phyloP scores from a whole-genome alignment of 2,888 invertebrate genomes.

The Temnothorax rugatulus region DNA sequence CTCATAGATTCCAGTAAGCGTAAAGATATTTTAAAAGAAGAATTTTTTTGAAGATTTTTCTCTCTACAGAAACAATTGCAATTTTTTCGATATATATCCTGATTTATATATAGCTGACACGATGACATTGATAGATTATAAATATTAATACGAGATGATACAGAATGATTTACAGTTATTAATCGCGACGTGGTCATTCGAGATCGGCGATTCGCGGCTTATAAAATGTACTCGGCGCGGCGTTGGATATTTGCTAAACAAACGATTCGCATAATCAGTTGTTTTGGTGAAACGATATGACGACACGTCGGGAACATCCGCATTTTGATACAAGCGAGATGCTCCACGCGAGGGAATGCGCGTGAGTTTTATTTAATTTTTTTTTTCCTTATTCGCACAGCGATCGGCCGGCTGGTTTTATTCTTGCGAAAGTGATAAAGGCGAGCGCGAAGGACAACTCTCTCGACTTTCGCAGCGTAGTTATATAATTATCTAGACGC shows the following conservation, averaged over 20 bases:
- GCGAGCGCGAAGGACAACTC: slow-evolving; percentile 15
- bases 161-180: background rate
- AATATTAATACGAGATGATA: background rate
- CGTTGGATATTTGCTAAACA: slow-evolving; percentile 41
- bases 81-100: background rate
- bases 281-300: slow-evolving; percentile 25
- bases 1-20: too few species aligned
- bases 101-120: background rate
- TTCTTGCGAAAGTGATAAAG: slow-evolving; percentile 33
- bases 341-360: background rate
- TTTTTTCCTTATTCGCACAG: background rate
- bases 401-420: background rate
- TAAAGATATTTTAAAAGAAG: background rate
- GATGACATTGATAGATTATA: background rate
- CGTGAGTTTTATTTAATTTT: background rate
- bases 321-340: background rate
- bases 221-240: background rate
- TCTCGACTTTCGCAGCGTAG: slow-evolving; percentile 24
- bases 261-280: slow-evolving; percentile 21
- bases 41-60: background rate
- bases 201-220: slow-evolving; percentile 1
- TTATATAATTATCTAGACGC: slow-evolving; percentile 30
- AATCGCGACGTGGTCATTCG: background rate
- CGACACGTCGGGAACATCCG: slow-evolving; percentile 30
- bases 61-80: background rate